Conservation (phyloP, 1,140 invertebrate genomes). For the Phortica variegata region DNA sequence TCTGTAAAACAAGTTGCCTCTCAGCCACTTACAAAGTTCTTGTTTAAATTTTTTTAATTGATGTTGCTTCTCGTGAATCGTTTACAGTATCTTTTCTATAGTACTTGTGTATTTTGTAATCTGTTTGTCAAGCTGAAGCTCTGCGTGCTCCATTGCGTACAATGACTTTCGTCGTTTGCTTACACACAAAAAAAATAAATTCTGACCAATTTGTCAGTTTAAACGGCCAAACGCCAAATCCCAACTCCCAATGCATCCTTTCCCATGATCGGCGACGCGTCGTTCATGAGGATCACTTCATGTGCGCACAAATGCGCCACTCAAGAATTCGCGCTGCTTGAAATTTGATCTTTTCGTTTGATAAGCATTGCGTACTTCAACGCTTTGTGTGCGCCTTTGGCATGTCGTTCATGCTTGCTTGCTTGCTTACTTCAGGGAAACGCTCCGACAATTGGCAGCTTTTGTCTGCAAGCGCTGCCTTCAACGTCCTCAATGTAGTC, state of each 20-base stretch:
- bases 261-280: conserved; percentile 11
- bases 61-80: conserved; percentile 34
- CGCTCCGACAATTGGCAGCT: conserved; percentile 13
- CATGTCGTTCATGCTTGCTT: too few species aligned
- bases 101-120: too few species aligned
- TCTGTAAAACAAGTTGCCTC: conserved; percentile 40
- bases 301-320: neutral
- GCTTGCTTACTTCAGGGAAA: too few species aligned
- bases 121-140: neutral
- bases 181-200: conserved; percentile 1
- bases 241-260: too few species aligned
- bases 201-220: too few species aligned
- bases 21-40: conserved; percentile 27
- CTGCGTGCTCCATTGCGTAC: neutral
- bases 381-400: conserved; percentile 3
- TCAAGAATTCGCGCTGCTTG: conserved; percentile 9
- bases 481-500: too few species aligned
- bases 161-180: too few species aligned
- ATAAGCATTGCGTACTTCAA: conserved; percentile 17
- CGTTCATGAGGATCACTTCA: neutral
- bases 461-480: conserved; percentile 28
- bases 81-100: too few species aligned
- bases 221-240: too few species aligned
- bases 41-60: conserved; percentile 47
- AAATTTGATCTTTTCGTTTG: conserved; percentile 39